Evolutionary conservation across 2,113 vertebrate genomes (phyloP).

Genomic region (Sinosuthora webbiana): DNA sequence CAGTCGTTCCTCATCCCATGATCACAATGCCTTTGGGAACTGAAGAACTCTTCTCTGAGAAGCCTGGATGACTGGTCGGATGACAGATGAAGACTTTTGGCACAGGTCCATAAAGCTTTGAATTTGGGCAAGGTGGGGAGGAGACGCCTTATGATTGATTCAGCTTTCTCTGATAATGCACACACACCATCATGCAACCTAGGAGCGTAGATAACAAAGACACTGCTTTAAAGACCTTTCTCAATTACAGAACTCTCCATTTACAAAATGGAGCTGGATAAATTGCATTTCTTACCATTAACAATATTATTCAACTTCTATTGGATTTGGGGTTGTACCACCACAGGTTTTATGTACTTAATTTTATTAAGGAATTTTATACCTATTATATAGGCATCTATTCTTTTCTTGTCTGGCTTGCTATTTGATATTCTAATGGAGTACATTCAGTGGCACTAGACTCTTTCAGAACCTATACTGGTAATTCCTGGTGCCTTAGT

Average conservation of each 20-base stretch:
- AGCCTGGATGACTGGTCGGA: neutral
- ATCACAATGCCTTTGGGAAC: neutral
- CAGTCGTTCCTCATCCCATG: neutral
- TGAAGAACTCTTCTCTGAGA: neutral
- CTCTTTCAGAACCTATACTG: constrained; percentile 14
- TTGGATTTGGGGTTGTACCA: constrained; percentile 37
- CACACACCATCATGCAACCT: neutral
- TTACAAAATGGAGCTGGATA: neutral
- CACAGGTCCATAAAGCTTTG: neutral
- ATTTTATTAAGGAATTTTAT: constrained; percentile 64
- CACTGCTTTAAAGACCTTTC: neutral
- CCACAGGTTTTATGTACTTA: constrained; percentile 56
- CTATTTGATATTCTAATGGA: constrained; percentile 46
- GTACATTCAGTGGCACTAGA: constrained; percentile 22
- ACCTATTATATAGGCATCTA: constrained; percentile 70
- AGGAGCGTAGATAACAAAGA: neutral
- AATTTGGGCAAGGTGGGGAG: neutral
- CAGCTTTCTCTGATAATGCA: neutral
- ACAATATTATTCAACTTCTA: neutral
- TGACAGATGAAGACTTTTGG: neutral
- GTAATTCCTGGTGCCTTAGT: constrained; percentile 70
- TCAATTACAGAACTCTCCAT: neutral
- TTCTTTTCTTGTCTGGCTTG: constrained; percentile 49
- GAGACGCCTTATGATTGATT: neutral
- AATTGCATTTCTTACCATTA: neutral